Conservation (phyloP, 1,140 invertebrate genomes). For the Anthonomus grandis region DNA sequence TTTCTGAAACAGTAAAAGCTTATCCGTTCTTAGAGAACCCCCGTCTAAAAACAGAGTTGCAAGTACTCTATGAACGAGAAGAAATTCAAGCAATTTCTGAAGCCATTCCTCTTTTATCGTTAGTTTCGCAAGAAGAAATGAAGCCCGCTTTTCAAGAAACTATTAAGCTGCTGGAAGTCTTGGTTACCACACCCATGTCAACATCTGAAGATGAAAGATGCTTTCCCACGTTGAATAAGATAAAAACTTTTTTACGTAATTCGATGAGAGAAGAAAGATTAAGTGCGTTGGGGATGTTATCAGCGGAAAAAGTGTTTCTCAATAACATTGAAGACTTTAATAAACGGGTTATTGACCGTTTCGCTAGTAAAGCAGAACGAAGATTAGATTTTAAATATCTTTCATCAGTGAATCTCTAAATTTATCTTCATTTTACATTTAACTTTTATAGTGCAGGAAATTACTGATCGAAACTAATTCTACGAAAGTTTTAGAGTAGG, state of each 20-base stretch:
- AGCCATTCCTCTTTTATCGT: conserved; percentile 22
- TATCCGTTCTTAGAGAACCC: conserved; percentile 26
- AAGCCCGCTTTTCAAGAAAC: conserved; percentile 31
- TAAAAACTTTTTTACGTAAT: conserved; percentile 41
- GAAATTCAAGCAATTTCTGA: conserved; percentile 28
- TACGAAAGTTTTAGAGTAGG: no score
- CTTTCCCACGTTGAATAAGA: conserved; percentile 42
- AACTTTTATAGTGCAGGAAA: no score
- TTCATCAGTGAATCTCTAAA: no score
- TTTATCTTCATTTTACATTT: no score
- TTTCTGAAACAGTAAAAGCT: conserved; percentile 13
- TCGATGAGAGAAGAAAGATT: conserved; percentile 36
- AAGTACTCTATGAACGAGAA: conserved; percentile 28
- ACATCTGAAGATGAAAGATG: conserved; percentile 38
- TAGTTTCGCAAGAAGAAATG: conserved; percentile 27
- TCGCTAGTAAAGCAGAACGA: no score
- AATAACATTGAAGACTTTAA: conserved; percentile 35
- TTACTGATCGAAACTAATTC: no score
- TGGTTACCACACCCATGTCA: conserved; percentile 34
- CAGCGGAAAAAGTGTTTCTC: conserved; percentile 33
- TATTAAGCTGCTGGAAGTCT: conserved; percentile 28
- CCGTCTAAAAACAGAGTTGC: conserved; percentile 27
- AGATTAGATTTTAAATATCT: no score
- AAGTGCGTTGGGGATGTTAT: conserved; percentile 33
- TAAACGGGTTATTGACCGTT: conserved; percentile 36